Percentiles rank a stretch among this genome's conserved stretches.
phyloP scores from a whole-genome alignment of 2,888 invertebrate species.

The Phaonia tiefii region DNA sequence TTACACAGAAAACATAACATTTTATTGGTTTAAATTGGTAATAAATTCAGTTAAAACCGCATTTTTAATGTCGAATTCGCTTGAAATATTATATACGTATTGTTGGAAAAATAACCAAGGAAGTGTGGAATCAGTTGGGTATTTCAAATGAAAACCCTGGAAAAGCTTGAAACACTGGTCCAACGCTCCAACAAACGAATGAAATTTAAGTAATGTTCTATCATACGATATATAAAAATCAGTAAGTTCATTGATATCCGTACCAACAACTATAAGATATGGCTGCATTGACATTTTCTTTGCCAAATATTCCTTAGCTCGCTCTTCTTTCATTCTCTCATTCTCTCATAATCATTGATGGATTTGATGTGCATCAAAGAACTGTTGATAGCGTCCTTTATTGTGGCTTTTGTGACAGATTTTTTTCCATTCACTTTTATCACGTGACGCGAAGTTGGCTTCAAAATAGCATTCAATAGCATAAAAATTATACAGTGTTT shows the following conservation, averaged over 20 bases:
- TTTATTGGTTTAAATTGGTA: too few relatives aligned
- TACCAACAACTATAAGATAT: background rate
- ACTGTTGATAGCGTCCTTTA: too few relatives aligned
- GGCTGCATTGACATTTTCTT: conserved; percentile 12
- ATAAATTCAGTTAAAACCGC: too few relatives aligned
- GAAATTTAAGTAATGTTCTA: conserved; percentile 7
- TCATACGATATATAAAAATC: conserved; percentile 5
- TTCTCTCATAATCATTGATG: background rate
- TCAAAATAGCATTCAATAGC: too few relatives aligned
- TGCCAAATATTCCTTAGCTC: background rate
- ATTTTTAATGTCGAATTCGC: background rate
- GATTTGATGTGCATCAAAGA: too few relatives aligned
- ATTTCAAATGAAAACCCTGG: background rate
- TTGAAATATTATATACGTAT: background rate
- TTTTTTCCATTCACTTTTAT: too few relatives aligned
- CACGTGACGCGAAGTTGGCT: too few relatives aligned
- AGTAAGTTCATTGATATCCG: background rate
- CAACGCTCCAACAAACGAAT: background rate
- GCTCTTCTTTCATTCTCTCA: conserved; percentile 16
- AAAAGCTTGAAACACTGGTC: too few relatives aligned
- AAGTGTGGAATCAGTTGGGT: conserved; percentile 16
- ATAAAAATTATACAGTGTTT: too few relatives aligned
- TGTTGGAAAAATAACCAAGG: conserved; percentile 7
- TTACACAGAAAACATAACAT: conserved; percentile 12
- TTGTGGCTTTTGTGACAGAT: too few relatives aligned